phyloP scores from a whole-genome alignment of 1,140 invertebrate genomes.

The Drosophila parvula region DNA sequence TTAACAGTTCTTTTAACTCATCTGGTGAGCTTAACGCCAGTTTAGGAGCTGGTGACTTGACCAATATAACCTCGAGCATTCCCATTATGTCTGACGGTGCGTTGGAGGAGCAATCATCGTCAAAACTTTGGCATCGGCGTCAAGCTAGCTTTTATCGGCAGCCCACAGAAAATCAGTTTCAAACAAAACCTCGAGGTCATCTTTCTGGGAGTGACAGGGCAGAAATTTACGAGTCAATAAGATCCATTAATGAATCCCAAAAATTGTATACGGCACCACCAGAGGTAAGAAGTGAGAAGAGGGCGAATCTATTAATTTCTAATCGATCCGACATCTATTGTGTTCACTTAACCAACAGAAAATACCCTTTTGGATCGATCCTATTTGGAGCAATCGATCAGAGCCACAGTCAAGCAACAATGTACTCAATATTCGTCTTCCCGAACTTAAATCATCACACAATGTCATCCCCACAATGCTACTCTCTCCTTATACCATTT shows the following conservation, averaged over 20 bases:
- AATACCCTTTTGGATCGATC: slow-evolving; percentile 81
- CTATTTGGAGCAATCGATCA: slow-evolving; percentile 73
- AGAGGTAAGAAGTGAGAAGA: slow-evolving; percentile 57
- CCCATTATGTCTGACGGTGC: slow-evolving; percentile 27
- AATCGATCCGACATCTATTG: slow-evolving; percentile 2
- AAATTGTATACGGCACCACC: slow-evolving; percentile 84
- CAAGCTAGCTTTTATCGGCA: slow-evolving; percentile 35
- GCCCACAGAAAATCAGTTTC: slow-evolving; percentile 3
- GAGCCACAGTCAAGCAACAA: slow-evolving; percentile 41
- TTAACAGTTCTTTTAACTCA: slow-evolving; percentile 72
- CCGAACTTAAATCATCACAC: slow-evolving; percentile 62
- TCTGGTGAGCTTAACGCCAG: slow-evolving; percentile 65
- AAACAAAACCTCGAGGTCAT: neutral
- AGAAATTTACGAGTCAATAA: slow-evolving; percentile 50
- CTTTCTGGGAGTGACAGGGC: slow-evolving; percentile 1
- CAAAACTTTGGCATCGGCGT: slow-evolving; percentile 68
- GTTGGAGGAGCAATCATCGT: slow-evolving; percentile 32
- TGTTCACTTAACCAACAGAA: slow-evolving; percentile 38
- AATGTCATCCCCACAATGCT: slow-evolving; percentile 65
- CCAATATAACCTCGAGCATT: slow-evolving; percentile 45
- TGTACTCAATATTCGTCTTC: slow-evolving; percentile 64
- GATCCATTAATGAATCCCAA: slow-evolving; percentile 71
- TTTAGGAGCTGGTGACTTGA: slow-evolving; percentile 34
- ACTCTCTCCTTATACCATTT: slow-evolving; percentile 76
- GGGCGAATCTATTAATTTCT: neutral